Percentiles rank a stretch among this genome's conserved stretches.
Conservation (phyloP, 2,888 invertebrate genomes). For the Leptinotarsa tumamoca region DNA sequence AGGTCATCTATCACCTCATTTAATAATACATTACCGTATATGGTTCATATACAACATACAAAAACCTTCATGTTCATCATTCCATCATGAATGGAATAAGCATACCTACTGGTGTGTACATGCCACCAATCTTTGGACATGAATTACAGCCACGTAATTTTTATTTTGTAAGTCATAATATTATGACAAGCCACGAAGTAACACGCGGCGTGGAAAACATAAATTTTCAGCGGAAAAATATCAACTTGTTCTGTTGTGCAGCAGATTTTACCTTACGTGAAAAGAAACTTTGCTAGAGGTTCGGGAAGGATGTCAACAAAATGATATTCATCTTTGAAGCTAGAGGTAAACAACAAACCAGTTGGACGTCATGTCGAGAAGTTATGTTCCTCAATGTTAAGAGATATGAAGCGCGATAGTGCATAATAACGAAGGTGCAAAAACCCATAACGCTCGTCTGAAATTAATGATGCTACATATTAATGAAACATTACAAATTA, state of each 20-base stretch:
- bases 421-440: not conserved
- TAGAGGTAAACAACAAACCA: slow-evolving; percentile 10
- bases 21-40: not conserved
- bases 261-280: not conserved
- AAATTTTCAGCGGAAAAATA: not conserved
- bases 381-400: not conserved
- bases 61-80: not conserved
- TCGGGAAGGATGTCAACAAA: slow-evolving; percentile 1
- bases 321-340: slow-evolving; percentile 2
- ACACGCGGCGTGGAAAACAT: slow-evolving; percentile 12
- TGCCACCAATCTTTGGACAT: not conserved
- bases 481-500: not conserved
- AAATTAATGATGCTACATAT: not conserved
- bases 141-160: not conserved
- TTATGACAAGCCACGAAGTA: slow-evolving; percentile 9
- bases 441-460: not conserved
- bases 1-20: too few relatives aligned
- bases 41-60: not conserved
- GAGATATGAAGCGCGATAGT: not conserved
- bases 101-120: not conserved
- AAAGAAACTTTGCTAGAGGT: not conserved
- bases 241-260: not conserved
- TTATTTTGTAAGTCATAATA: not conserved
- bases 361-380: slow-evolving; percentile 5
- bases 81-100: not conserved